A percentile compares a stretch with the other conserved stretches of the same genome.
These are phyloP conservation scores for Toxotes jaculatrix DNA, from an alignment of 2,113 vertebrate species.

Conservation along the genomic window DNA sequence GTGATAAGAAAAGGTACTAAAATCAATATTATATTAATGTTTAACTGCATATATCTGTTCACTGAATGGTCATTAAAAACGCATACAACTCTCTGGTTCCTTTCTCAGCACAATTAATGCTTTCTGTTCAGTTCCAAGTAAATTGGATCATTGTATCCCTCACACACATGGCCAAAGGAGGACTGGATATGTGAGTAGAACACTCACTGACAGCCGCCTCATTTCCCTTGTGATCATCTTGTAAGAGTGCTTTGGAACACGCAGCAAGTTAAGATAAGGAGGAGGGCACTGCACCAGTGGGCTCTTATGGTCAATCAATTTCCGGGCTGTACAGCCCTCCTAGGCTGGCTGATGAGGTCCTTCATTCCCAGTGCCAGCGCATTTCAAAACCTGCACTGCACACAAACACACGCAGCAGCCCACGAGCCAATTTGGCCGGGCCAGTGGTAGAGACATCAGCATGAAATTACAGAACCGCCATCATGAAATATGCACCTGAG, in stretches of 20 bases:
- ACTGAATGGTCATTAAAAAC: neutral
- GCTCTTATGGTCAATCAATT: constrained; percentile 64
- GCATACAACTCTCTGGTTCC: neutral
- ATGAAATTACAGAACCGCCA: constrained; percentile 81
- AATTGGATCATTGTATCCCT: constrained; percentile 40
- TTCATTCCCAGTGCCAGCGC: constrained; percentile 29
- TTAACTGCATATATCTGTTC: constrained; percentile 4
- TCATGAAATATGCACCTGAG: constrained; percentile 79
- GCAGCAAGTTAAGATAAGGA: constrained; percentile 40
- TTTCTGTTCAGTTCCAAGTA: constrained; percentile 21
- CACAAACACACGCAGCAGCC: constrained; percentile 18
- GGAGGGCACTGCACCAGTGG: constrained; percentile 56
- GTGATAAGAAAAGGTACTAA: neutral
- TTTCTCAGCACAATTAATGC: constrained; percentile 17
- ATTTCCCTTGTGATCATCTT: constrained; percentile 48
- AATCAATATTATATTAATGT: neutral
- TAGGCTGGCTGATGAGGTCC: constrained; percentile 58
- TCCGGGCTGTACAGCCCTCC: constrained; percentile 36
- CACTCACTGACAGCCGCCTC: constrained; percentile 44
- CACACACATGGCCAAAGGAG: constrained; percentile 13
- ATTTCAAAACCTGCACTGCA: constrained; percentile 51
- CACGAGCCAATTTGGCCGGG: constrained; percentile 23
- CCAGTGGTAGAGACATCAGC: constrained; percentile 43
- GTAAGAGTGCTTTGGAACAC: constrained; percentile 54
- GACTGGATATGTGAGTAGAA: constrained; percentile 49